Evolutionary conservation across 2,888 invertebrate species (phyloP).

Genomic region (Xanthorhoe spadicearia): DNA sequence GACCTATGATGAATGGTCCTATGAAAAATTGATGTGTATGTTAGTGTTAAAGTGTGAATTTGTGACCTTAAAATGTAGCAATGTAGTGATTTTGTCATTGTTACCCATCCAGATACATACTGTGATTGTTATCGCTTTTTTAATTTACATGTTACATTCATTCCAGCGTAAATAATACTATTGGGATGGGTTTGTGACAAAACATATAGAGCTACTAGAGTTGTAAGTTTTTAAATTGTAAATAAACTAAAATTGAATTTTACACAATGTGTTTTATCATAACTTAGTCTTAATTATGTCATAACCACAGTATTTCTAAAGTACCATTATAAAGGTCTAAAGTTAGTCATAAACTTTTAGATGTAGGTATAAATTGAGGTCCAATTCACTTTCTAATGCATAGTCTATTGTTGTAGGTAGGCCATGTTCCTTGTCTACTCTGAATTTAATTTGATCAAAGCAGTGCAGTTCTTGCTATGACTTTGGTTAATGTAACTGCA

Average conservation of each 20-base stretch:
- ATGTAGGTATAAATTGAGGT: too few relatives aligned
- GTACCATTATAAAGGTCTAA: background rate
- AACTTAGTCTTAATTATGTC: background rate
- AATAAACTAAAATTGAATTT: conserved; percentile 16
- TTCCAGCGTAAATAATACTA: background rate
- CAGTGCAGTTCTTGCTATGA: too few relatives aligned
- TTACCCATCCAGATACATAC: background rate
- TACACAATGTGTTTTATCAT: background rate
- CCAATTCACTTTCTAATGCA: background rate
- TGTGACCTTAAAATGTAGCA: conserved; percentile 7
- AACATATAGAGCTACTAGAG: background rate
- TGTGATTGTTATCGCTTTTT: too few relatives aligned
- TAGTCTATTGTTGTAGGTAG: too few relatives aligned
- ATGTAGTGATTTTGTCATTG: conserved; percentile 17
- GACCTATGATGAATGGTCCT: conserved; percentile 88
- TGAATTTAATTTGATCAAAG: too few relatives aligned
- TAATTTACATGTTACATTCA: background rate
- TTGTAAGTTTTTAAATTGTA: conserved; percentile 24
- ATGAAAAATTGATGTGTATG: conserved; percentile 31
- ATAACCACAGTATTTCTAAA: background rate
- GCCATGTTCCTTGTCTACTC: too few relatives aligned
- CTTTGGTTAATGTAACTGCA: too few relatives aligned
- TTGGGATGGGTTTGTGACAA: conserved; percentile 11
- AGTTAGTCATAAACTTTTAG: too few relatives aligned
- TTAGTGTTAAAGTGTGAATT: conserved; percentile 8